These are phyloP conservation scores for Sussaba pulchella DNA, from an alignment of 2,888 invertebrate genomes.

Conservation along the genomic window DNA sequence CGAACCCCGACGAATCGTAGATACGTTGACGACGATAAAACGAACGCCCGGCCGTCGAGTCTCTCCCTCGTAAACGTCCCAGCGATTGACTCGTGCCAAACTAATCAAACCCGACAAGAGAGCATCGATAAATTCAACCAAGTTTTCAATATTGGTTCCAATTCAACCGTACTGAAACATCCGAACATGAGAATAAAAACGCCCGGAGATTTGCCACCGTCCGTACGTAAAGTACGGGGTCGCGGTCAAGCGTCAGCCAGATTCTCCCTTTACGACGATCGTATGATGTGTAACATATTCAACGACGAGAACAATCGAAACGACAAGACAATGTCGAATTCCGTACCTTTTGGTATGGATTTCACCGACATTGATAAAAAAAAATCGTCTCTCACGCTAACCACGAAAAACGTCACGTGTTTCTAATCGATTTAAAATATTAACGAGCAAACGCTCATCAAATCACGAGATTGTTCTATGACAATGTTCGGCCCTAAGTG, in stretches of 20 bases:
- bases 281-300: conserved; percentile 90
- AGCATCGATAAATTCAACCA: conserved; percentile 92
- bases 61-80: conserved; percentile 81
- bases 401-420: conserved; percentile 79
- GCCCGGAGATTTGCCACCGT: conserved; percentile 92
- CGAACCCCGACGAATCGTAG: conserved; percentile 71
- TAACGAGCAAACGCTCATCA: no score
- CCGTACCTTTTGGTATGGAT: conserved; percentile 82
- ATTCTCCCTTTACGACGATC: conserved; percentile 94
- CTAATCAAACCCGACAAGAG: conserved; percentile 87
- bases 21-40: conserved; percentile 72
- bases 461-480: conserved; percentile 65
- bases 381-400: conserved; percentile 61
- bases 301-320: conserved; percentile 83
- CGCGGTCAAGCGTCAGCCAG: conserved; percentile 88
- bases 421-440: no score
- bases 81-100: conserved; percentile 76
- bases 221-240: conserved; percentile 89
- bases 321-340: conserved; percentile 79
- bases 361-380: conserved; percentile 73
- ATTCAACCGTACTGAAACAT: conserved; percentile 89
- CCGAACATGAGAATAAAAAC: conserved; percentile 92
- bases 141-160: conserved; percentile 89
- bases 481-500: conserved; percentile 70
- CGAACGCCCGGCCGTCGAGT: conserved; percentile 83